These are phyloP conservation scores for Callimorpha dominula DNA, from an alignment of 2,888 invertebrate genomes.

Conservation along the genomic window DNA sequence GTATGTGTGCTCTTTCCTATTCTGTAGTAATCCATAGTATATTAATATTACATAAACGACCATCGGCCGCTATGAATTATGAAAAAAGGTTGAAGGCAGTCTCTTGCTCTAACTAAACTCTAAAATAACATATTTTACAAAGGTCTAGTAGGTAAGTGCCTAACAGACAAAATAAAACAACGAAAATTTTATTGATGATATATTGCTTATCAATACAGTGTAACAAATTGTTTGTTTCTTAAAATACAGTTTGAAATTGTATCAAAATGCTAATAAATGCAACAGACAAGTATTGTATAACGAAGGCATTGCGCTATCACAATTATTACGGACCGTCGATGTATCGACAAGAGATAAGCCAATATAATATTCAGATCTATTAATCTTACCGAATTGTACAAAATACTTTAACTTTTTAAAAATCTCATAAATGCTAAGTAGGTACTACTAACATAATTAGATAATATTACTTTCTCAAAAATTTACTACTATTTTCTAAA, in stretches of 20 bases:
- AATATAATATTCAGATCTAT: constrained; percentile 79
- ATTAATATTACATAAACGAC: no score
- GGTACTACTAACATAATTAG: constrained; percentile 80
- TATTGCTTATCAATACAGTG: constrained; percentile 86
- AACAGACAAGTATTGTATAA: constrained; percentile 75
- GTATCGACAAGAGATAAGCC: constrained; percentile 71
- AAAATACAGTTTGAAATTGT: constrained; percentile 77
- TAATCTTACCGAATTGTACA: constrained; percentile 77
- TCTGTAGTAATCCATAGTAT: no score
- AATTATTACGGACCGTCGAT: constrained; percentile 63
- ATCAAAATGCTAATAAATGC: constrained; percentile 86
- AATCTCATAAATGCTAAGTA: constrained; percentile 85
- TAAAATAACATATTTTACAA: not conserved
- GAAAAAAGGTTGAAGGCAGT: no score
- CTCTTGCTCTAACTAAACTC: no score
- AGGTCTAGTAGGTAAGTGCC: no score
- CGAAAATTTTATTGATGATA: constrained; percentile 79
- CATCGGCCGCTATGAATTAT: no score
- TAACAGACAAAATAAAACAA: constrained; percentile 48
- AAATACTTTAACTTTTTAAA: constrained; percentile 78
- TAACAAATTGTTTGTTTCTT: constrained; percentile 82
- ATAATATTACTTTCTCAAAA: constrained; percentile 72
- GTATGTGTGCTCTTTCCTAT: no score
- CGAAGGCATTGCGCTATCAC: constrained; percentile 84
- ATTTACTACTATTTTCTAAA: constrained; percentile 80